phyloP scores from a whole-genome alignment of 2,797 vertebrate genomes.

The Arctocebus calabarensis region DNA sequence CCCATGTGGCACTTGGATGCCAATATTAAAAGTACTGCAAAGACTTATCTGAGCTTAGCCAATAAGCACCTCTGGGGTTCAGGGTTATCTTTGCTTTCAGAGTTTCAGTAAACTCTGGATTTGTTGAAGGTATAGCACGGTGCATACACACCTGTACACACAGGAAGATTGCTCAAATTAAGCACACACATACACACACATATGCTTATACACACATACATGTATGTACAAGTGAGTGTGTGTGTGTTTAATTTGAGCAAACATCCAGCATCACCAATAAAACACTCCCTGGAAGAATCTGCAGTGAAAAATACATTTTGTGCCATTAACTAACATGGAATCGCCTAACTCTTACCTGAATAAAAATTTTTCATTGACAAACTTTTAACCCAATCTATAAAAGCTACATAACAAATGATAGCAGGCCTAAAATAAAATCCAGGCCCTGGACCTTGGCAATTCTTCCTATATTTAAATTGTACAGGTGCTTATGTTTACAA shows the following conservation, averaged over 20 bases:
- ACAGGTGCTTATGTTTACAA: neutral
- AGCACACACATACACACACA: neutral
- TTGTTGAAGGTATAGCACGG: neutral
- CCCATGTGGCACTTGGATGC: neutral
- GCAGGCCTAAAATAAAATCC: neutral
- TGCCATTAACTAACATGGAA: neutral
- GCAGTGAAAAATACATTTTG: neutral
- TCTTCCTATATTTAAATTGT: neutral
- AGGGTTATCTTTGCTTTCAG: neutral
- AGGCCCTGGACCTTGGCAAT: no score
- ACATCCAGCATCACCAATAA: neutral
- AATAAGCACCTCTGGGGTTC: neutral
- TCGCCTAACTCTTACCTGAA: neutral
- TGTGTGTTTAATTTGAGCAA: neutral
- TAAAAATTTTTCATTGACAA: neutral
- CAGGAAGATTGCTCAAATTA: no score
- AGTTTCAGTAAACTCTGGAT: neutral
- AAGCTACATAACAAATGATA: neutral
- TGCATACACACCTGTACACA: neutral
- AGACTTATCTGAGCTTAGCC: neutral
- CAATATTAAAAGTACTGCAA: neutral
- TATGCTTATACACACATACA: no score
- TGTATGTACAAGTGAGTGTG: neutral
- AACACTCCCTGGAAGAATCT: neutral
- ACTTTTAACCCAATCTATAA: neutral